These are phyloP conservation scores for Epizoanthus fatuus DNA, from an alignment of 92 coral and sea anemone species.

Conservation along the genomic window DNA sequence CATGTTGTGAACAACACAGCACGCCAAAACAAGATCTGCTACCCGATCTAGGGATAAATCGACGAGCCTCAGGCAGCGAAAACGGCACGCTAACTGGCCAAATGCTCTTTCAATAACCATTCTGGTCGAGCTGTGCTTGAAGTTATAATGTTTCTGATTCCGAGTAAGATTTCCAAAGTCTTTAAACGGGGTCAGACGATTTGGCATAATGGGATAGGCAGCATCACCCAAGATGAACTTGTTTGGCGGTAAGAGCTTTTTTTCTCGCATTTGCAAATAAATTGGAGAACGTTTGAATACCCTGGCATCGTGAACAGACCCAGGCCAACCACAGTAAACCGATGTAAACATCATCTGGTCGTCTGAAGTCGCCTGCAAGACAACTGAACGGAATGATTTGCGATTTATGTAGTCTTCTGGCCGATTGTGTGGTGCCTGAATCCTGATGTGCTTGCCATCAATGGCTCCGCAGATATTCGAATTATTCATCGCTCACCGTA, in stretches of 20 bases:
- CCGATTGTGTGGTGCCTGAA: not conserved
- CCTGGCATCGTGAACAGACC: not conserved
- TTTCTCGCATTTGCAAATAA: not conserved
- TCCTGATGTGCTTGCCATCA: not conserved
- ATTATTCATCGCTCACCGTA: not conserved
- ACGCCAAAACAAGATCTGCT: not conserved
- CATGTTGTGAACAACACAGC: not conserved
- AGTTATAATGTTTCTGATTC: not conserved
- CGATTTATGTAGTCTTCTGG: conserved; percentile 6
- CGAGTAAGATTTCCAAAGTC: not conserved
- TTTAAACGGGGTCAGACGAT: not conserved
- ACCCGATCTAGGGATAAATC: not conserved
- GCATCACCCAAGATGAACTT: conserved; percentile 7
- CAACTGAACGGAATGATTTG: not conserved
- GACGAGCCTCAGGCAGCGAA: not conserved
- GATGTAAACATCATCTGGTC: not conserved
- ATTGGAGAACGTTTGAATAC: not conserved
- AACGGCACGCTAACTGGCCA: not conserved
- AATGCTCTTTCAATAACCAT: conserved; percentile 10
- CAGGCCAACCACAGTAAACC: conserved; percentile 10
- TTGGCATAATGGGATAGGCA: not conserved
- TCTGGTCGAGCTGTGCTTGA: conserved; percentile 1
- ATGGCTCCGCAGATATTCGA: not conserved
- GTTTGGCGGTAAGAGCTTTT: not conserved
- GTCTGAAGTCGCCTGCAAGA: conserved; percentile 15